Percentiles rank a stretch among this genome's conserved stretches.
Evolutionary conservation across 1,140 invertebrate genomes (phyloP).

Genomic region (Drosophila repleta): DNA sequence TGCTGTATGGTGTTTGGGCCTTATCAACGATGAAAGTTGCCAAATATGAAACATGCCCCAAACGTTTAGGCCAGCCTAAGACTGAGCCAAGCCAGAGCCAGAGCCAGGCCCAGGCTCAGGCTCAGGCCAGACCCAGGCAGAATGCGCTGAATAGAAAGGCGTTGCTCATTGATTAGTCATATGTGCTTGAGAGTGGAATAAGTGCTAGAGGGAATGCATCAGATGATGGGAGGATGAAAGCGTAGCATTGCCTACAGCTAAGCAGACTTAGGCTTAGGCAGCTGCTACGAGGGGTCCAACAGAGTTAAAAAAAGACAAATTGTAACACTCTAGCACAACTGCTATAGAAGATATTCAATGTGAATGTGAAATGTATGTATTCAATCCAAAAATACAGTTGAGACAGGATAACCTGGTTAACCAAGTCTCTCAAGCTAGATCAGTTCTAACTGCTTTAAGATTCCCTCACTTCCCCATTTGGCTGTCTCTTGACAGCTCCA

Average conservation of each 20-base stretch:
- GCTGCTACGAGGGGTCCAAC: no score
- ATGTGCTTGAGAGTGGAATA: neutral
- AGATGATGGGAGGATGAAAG: neutral
- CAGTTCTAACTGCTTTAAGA: no score
- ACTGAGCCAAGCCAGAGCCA: neutral
- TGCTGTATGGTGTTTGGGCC: conserved; percentile 6
- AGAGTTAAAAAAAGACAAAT: no score
- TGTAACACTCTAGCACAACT: no score
- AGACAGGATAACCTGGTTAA: neutral
- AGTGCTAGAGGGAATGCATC: conserved; percentile 14
- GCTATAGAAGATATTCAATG: no score
- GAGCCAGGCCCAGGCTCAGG: no score
- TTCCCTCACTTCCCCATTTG: neutral
- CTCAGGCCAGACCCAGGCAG: conserved; percentile 12
- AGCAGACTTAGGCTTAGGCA: neutral
- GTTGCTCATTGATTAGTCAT: conserved; percentile 75
- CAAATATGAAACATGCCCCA: conserved; percentile 30
- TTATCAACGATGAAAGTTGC: conserved; percentile 80
- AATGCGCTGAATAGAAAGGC: conserved; percentile 55
- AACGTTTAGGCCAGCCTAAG: neutral
- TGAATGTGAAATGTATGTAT: no score
- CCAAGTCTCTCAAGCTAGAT: neutral
- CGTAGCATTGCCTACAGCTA: neutral
- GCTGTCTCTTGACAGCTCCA: neutral
- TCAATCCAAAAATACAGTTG: no score